phyloP scores from a whole-genome alignment of 2,888 invertebrate genomes.

The Ophion costatus region DNA sequence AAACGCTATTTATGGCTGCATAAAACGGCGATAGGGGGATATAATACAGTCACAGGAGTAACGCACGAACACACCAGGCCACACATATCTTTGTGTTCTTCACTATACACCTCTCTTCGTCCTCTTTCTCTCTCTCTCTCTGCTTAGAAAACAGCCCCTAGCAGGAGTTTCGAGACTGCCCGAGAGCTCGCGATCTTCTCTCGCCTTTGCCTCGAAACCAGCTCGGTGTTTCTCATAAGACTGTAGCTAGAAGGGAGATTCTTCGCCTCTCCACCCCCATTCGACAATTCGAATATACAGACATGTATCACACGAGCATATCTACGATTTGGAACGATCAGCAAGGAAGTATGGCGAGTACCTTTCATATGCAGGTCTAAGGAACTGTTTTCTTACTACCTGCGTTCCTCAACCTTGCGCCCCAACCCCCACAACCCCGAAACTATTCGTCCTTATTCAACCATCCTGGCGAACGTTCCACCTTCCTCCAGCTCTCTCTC shows the following conservation, averaged over 20 bases:
- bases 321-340: constrained; percentile 54
- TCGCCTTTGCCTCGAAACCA: constrained; percentile 46
- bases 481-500: constrained; percentile 20
- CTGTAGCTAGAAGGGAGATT: constrained; percentile 7
- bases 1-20: constrained; percentile 82
- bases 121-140: constrained; percentile 25
- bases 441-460: constrained; percentile 55
- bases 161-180: constrained; percentile 32
- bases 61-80: constrained; percentile 58
- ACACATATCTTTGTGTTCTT: constrained; percentile 46
- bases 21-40: constrained; percentile 80
- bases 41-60: constrained; percentile 78
- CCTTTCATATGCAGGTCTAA: constrained; percentile 22
- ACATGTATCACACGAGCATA: constrained; percentile 29
- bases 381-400: constrained; percentile 52
- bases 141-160: constrained; percentile 68
- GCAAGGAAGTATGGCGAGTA: constrained; percentile 36
- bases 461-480: constrained; percentile 20
- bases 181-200: constrained; percentile 56
- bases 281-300: constrained; percentile 39
- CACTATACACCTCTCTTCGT: neutral
- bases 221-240: constrained; percentile 37
- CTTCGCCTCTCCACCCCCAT: constrained; percentile 51
- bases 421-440: constrained; percentile 34
- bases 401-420: constrained; percentile 7